These are phyloP conservation scores for Protodeltote pygarga DNA, from an alignment of 2,888 invertebrate genomes.

Conservation along the genomic window DNA sequence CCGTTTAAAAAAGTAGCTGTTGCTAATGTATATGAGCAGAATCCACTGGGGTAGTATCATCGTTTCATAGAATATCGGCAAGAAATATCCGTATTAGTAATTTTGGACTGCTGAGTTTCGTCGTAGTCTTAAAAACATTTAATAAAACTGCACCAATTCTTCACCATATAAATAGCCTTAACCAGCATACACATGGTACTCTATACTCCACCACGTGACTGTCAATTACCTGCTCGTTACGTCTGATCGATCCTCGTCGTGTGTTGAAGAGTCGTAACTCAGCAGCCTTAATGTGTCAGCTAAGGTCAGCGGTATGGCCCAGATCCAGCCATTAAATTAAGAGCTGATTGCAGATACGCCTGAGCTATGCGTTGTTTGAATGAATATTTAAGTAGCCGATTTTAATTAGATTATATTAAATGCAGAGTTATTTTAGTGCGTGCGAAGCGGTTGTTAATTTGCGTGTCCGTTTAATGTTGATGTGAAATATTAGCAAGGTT, in stretches of 20 bases:
- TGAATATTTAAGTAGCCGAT: conserved; percentile 13
- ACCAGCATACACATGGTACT: conserved; percentile 33
- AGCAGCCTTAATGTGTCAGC: conserved; percentile 52
- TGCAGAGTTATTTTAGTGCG: background rate
- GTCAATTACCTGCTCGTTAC: conserved; percentile 82
- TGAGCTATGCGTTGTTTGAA: conserved; percentile 42
- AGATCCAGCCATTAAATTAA: conserved; percentile 48
- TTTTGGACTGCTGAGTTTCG: too few species aligned
- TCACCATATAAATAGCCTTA: conserved; percentile 36
- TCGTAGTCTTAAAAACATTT: too few species aligned
- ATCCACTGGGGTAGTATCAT: too few species aligned
- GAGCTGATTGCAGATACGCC: conserved; percentile 41
- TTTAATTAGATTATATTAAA: conserved; percentile 14
- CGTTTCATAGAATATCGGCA: too few species aligned
- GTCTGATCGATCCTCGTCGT: conserved; percentile 69
- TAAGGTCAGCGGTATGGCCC: conserved; percentile 49
- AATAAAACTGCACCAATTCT: too few species aligned
- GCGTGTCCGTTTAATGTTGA: background rate
- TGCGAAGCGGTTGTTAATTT: background rate
- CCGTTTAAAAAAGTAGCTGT: too few species aligned
- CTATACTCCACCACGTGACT: conserved; percentile 59
- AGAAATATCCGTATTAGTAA: too few species aligned
- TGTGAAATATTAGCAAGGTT: too few species aligned
- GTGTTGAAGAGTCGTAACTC: conserved; percentile 64
- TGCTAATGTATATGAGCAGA: too few species aligned